Percentiles rank a stretch among this genome's conserved stretches.
phyloP scores from a whole-genome alignment of 2,888 invertebrate species.

The Mamestra brassicae region DNA sequence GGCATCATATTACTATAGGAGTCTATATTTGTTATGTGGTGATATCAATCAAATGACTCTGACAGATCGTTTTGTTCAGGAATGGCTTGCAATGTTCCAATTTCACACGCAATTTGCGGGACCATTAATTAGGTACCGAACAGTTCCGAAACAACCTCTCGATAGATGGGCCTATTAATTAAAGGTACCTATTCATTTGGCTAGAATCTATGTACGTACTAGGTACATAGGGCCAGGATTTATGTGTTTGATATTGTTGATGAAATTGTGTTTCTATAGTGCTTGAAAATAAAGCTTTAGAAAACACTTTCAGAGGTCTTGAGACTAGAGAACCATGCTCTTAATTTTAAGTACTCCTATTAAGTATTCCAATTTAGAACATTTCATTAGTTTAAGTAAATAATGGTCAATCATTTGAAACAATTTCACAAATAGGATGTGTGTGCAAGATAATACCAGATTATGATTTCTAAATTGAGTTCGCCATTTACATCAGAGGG shows the following conservation, averaged over 20 bases:
- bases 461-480: too few relatives aligned
- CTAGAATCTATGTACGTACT: not conserved
- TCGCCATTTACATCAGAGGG: too few relatives aligned
- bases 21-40: not conserved
- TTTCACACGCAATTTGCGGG: constrained; percentile 53
- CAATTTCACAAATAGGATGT: too few relatives aligned
- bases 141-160: constrained; percentile 28
- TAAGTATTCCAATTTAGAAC: not conserved
- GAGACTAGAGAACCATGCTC: not conserved
- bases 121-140: constrained; percentile 48
- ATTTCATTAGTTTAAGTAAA: not conserved
- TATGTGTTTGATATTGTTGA: constrained; percentile 32
- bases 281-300: not conserved
- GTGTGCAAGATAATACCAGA: too few relatives aligned
- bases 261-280: not conserved
- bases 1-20: not conserved
- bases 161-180: constrained; percentile 44
- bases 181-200: constrained; percentile 13
- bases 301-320: not conserved
- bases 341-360: constrained; percentile 7
- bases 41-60: constrained; percentile 51
- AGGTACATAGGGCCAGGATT: constrained; percentile 11
- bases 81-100: constrained; percentile 43
- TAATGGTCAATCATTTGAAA: too few relatives aligned
- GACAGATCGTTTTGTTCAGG: constrained; percentile 55